Conservation (phyloP, 2,888 invertebrate species). For the Sesamia inferens region DNA sequence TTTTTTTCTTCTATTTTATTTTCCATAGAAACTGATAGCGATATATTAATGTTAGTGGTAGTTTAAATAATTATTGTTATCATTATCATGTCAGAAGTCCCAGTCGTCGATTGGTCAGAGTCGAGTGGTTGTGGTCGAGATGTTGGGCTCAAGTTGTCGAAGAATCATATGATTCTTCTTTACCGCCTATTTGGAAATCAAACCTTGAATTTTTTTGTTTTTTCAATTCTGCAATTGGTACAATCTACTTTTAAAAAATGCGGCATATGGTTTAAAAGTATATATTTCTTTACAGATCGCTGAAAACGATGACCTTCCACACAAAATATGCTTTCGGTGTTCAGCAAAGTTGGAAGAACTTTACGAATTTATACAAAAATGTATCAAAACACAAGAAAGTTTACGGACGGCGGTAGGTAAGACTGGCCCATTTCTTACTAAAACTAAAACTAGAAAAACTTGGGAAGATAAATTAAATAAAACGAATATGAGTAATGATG, state of each 20-base stretch:
- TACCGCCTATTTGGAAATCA: not conserved
- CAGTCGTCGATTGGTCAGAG: not conserved
- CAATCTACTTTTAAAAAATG: not conserved
- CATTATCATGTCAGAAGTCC: too few relatives aligned
- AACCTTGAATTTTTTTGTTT: not conserved
- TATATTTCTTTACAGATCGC: conserved; percentile 78
- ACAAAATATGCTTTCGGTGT: conserved; percentile 88
- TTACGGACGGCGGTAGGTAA: conserved; percentile 76
- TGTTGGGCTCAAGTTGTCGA: not conserved
- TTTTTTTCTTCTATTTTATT: not conserved
- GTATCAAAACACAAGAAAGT: conserved; percentile 83
- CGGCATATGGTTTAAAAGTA: not conserved
- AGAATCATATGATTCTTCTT: not conserved
- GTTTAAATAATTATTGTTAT: not conserved
- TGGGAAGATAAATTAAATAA: conserved; percentile 86
- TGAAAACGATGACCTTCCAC: conserved; percentile 87
- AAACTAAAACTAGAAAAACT: conserved; percentile 76
- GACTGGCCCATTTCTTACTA: conserved; percentile 68
- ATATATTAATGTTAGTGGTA: not conserved
- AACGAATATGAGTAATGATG: conserved; percentile 86
- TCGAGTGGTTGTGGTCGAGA: not conserved
- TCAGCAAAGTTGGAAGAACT: conserved; percentile 88
- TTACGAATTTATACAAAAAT: conserved; percentile 86
- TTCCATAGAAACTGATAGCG: too few relatives aligned
- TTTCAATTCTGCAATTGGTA: not conserved